Evolutionary conservation across 2,797 vertebrate species (phyloP).

Genomic region (Tangara arthus): DNA sequence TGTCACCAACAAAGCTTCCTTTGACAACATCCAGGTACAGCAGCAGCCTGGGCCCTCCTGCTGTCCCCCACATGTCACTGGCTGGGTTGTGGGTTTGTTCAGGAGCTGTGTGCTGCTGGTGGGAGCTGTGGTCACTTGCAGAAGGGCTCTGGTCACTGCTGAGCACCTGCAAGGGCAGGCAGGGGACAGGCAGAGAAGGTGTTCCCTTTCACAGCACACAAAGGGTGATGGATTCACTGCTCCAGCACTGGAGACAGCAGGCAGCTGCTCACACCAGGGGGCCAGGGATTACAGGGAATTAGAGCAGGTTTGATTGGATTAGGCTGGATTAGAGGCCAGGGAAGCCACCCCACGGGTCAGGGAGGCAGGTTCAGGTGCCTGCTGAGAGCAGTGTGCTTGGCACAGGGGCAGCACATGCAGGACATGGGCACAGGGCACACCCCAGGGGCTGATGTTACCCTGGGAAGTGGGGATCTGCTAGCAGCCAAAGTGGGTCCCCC

Average conservation of each 20-base stretch:
- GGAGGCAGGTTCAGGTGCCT: neutral
- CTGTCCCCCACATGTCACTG: fast-evolving
- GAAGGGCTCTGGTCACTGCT: neutral
- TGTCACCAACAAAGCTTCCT: constrained; percentile 91
- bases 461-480: neutral
- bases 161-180: neutral
- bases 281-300: neutral
- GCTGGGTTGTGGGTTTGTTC: neutral
- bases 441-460: neutral
- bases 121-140: neutral
- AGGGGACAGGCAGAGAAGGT: neutral
- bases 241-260: neutral
- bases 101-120: neutral
- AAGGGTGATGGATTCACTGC: neutral
- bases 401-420: fast-evolving
- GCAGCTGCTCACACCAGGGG: fast-evolving
- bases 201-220: neutral
- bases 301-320: constrained; percentile 31
- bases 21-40: constrained; percentile 89
- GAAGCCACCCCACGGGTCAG: neutral
- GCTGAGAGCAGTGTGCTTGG: fast-evolving
- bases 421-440: fast-evolving
- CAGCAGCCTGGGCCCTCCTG: fast-evolving
- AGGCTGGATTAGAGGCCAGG: neutral
- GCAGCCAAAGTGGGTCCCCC: neutral